Conservation (phyloP, 1,140 invertebrate genomes). For the Potamilus streckersoni region DNA sequence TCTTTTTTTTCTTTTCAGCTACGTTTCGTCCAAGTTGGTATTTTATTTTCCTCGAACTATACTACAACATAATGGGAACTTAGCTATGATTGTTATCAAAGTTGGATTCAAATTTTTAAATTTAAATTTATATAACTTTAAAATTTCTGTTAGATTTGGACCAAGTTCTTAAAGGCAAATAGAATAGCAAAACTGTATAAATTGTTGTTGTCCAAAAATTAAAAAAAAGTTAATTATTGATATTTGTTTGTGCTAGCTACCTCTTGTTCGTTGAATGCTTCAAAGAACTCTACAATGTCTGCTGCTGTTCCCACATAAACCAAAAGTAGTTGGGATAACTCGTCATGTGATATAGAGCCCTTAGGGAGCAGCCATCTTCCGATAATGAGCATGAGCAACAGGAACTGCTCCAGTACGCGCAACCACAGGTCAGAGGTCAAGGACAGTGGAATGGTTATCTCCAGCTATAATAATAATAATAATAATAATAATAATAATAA, state of each 20-base stretch:
- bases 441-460: slow-evolving; percentile 52
- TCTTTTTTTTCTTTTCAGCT: no score
- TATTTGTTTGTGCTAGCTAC: slow-evolving; percentile 33
- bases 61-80: no score
- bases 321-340: slow-evolving; percentile 89
- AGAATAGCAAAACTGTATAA: no score
- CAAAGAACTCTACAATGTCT: slow-evolving; percentile 96
- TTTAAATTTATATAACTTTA: no score
- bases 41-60: no score
- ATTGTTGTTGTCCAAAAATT: no score
- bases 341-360: slow-evolving; percentile 86
- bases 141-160: no score
- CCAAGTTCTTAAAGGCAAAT: no score
- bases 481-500: neutral
- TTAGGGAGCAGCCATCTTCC: slow-evolving; percentile 91
- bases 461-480: slow-evolving; percentile 40
- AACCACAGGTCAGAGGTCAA: slow-evolving; percentile 75
- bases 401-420: slow-evolving; percentile 87
- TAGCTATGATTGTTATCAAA: no score
- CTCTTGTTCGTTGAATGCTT: slow-evolving; percentile 79
- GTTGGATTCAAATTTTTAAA: no score
- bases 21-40: no score
- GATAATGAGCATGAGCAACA: slow-evolving; percentile 91
- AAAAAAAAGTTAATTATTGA: no score
- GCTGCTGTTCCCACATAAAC: slow-evolving; percentile 85